phyloP scores from a whole-genome alignment of 92 coral and sea anemone genomes.

The Montipora capitata region DNA sequence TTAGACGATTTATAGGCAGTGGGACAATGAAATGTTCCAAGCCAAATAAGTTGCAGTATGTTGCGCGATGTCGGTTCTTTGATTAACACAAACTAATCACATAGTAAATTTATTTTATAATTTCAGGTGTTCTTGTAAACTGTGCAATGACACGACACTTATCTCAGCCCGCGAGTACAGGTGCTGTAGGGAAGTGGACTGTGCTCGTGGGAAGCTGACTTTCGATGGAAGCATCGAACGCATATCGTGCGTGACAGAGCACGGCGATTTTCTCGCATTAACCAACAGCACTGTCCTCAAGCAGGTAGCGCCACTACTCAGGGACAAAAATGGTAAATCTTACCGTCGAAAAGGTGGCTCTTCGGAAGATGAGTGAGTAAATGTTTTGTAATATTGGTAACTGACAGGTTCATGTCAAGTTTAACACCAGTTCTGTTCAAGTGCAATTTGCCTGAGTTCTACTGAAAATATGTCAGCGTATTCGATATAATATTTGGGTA shows the following conservation, averaged over 20 bases:
- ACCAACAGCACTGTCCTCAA: constrained; percentile 44
- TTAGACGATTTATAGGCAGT: no score
- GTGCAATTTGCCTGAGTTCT: no score
- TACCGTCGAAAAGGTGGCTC: constrained; percentile 40
- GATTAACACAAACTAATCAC: no score
- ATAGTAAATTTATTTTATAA: no score
- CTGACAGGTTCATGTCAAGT: no score
- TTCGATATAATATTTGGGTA: no score
- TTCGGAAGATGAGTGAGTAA: constrained; percentile 55
- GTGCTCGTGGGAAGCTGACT: constrained; percentile 28
- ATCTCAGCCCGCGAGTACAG: constrained; percentile 39
- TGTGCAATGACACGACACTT: constrained; percentile 31
- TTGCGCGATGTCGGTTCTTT: no score
- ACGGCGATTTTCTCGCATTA: constrained; percentile 40
- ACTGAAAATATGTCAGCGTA: no score
- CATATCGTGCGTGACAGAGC: constrained; percentile 40
- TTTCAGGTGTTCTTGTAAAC: constrained; percentile 41
- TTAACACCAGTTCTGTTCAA: no score
- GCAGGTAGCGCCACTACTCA: constrained; percentile 42
- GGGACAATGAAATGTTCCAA: no score
- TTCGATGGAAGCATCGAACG: constrained; percentile 58
- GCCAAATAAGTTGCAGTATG: no score
- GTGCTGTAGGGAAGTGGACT: constrained; percentile 49
- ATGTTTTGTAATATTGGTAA: no score
- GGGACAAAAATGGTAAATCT: constrained; percentile 36